These are phyloP conservation scores for Notoglanidium macrostoma DNA, from an alignment of 2,797 vertebrate genomes.

Conservation along the genomic window DNA sequence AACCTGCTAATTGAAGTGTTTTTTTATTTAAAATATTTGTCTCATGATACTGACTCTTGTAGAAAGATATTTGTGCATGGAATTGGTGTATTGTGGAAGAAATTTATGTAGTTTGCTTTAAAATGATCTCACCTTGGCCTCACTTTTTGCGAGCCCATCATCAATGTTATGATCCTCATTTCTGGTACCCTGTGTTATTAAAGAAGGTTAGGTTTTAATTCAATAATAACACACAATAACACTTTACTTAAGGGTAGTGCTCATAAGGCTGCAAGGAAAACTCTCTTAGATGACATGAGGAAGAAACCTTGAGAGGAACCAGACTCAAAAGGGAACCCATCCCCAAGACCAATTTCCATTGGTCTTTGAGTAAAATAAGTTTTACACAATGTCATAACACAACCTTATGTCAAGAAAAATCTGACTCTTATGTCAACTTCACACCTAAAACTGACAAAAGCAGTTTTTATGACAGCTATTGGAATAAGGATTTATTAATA, in stretches of 20 bases:
- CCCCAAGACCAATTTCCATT: background rate
- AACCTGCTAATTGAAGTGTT: background rate
- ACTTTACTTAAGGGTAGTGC: background rate
- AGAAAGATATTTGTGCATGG: background rate
- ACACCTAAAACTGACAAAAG: background rate
- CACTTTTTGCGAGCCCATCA: slow-evolving; percentile 74
- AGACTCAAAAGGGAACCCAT: no score
- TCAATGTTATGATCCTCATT: slow-evolving; percentile 73
- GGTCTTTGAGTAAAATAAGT: background rate
- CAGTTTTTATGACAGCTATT: background rate
- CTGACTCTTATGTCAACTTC: background rate
- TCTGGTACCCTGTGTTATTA: slow-evolving; percentile 69
- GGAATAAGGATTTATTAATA: background rate
- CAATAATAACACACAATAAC: background rate
- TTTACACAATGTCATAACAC: background rate
- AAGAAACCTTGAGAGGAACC: background rate
- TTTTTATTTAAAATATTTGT: background rate
- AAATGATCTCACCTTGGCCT: slow-evolving; percentile 79
- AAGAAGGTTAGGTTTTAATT: background rate
- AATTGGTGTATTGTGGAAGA: background rate
- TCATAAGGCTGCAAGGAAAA: no score
- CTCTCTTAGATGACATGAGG: no score
- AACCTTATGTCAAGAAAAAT: background rate
- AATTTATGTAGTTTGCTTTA: background rate
- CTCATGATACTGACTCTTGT: background rate